Percentiles rank a stretch among this genome's conserved stretches.
phyloP scores from a whole-genome alignment of 53 echinoderm and acorn worm species.

The Paracentrotus lividus region DNA sequence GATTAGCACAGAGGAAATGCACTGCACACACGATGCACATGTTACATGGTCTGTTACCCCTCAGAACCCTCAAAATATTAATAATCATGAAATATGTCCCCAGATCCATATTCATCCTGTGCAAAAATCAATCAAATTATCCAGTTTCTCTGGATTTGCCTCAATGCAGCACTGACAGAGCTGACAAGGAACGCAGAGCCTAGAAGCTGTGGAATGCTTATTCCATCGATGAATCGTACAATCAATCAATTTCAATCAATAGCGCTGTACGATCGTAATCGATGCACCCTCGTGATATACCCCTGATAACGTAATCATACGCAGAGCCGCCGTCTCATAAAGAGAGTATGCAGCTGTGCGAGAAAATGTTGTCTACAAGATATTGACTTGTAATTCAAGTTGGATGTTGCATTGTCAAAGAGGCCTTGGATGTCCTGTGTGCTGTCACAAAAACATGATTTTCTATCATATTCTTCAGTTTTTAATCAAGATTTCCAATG shows the following conservation, averaged over 20 bases:
- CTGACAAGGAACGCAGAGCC: slow-evolving; percentile 1
- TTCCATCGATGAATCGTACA: slow-evolving; percentile 23
- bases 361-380: background rate
- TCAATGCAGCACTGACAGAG: background rate
- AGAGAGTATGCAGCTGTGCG: slow-evolving; percentile 21
- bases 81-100: slow-evolving; percentile 29
- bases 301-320: slow-evolving; percentile 13
- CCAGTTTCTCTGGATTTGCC: background rate
- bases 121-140: slow-evolving; percentile 40
- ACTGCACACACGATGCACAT: background rate
- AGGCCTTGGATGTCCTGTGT: background rate
- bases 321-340: background rate
- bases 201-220: background rate
- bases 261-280: background rate
- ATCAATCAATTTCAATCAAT: slow-evolving; percentile 36
- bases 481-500: background rate
- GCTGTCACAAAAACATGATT: background rate
- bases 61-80: background rate
- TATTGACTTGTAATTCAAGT: slow-evolving; percentile 53
- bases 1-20: background rate
- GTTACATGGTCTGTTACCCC: background rate
- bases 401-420: background rate
- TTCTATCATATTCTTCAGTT: background rate
- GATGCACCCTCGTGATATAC: slow-evolving; percentile 51
- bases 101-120: slow-evolving; percentile 13